These are phyloP conservation scores for Acropora yongei DNA, from an alignment of 64 coral and sea anemone genomes.

Conservation along the genomic window DNA sequence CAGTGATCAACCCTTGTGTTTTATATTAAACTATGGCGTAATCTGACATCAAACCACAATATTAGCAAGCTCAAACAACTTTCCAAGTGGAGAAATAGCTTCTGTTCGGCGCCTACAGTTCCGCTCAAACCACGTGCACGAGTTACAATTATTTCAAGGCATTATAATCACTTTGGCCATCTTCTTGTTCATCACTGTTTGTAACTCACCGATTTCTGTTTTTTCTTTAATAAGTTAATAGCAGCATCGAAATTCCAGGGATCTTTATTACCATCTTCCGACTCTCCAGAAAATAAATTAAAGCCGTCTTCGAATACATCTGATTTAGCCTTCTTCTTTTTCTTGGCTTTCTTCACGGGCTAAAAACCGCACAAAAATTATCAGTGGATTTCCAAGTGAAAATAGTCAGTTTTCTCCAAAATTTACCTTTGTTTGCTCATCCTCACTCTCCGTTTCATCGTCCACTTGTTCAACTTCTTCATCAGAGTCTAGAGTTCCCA, in stretches of 20 bases:
- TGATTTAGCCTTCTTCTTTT: slow-evolving; percentile 1
- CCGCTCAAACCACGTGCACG: not conserved
- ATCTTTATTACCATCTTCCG: not conserved
- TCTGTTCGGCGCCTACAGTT: too few species aligned
- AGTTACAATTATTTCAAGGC: too few species aligned
- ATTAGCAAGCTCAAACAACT: too few species aligned
- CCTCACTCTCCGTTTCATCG: slow-evolving; percentile 28
- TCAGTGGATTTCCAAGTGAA: not conserved
- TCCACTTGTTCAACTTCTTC: slow-evolving; percentile 43
- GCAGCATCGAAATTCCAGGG: slow-evolving; percentile 31
- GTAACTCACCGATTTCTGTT: slow-evolving; percentile 33
- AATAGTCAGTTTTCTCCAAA: too few species aligned
- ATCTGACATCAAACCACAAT: too few species aligned
- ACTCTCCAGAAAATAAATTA: slow-evolving; percentile 5
- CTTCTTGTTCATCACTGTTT: not conserved
- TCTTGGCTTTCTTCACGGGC: not conserved
- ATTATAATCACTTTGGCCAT: too few species aligned
- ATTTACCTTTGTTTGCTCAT: slow-evolving; percentile 25
- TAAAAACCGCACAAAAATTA: not conserved
- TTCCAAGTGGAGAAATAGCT: too few species aligned
- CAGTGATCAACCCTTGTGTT: too few species aligned
- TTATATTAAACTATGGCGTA: too few species aligned
- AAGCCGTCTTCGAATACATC: not conserved
- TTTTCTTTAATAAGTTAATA: not conserved
- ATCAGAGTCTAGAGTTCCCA: slow-evolving; percentile 44